These are phyloP conservation scores for Nannobrachium achirus DNA, from an alignment of 2,113 vertebrate genomes.

Conservation along the genomic window DNA sequence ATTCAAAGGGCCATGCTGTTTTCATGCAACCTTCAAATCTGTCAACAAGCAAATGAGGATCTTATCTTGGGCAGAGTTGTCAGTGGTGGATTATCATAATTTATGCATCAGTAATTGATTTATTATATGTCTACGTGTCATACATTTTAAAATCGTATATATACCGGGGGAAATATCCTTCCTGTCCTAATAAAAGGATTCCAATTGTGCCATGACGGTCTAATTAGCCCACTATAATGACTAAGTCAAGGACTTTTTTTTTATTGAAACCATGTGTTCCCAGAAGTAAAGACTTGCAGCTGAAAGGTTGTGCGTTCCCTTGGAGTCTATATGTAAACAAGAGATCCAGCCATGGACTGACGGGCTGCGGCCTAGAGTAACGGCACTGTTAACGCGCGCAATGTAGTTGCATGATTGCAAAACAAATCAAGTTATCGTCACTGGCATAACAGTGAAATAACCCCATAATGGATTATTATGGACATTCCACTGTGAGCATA, in stretches of 20 bases:
- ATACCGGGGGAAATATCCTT: neutral
- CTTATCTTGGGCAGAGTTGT: neutral
- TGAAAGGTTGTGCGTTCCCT: conserved; percentile 7
- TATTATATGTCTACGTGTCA: neutral
- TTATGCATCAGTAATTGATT: neutral
- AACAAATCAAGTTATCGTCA: neutral
- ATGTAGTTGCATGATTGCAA: neutral
- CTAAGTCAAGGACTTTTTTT: neutral
- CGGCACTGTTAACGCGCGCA: neutral
- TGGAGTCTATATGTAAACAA: conserved; percentile 29
- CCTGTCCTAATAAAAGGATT: neutral
- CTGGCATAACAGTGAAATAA: neutral
- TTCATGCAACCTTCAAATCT: neutral
- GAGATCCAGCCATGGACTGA: neutral
- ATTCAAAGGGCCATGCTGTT: neutral
- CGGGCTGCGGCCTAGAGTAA: conserved; percentile 30
- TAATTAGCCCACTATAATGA: neutral
- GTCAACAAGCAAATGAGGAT: neutral
- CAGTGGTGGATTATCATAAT: neutral
- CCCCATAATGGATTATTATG: no score
- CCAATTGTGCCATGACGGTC: neutral
- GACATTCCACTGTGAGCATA: no score
- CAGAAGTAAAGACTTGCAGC: neutral
- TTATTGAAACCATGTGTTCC: neutral
- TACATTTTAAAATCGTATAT: neutral